Evolutionary conservation across 1,140 invertebrate genomes (phyloP).

Genomic region (Artemia franciscana): DNA sequence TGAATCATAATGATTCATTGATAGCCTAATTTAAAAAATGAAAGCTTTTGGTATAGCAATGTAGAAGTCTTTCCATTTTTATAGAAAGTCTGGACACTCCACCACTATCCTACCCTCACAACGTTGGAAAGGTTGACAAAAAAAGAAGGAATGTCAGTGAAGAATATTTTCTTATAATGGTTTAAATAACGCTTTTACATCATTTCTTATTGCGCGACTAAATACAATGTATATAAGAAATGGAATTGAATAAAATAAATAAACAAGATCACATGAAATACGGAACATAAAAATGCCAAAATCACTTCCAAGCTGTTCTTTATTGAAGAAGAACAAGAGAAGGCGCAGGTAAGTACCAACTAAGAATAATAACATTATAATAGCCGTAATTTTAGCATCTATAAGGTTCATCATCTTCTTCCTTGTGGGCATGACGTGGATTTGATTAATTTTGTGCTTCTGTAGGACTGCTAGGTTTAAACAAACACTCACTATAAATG

Average conservation of each 20-base stretch:
- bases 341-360: not conserved
- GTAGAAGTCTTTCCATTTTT: no score
- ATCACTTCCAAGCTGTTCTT: not conserved
- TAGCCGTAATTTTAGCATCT: not conserved
- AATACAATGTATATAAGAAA: not conserved
- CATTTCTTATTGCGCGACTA: not conserved
- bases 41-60: no score
- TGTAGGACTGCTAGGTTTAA: not conserved
- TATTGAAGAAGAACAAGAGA: not conserved
- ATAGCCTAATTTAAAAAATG: no score
- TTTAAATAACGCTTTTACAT: not conserved
- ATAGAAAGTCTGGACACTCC: no score
- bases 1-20: no score
- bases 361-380: not conserved
- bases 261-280: not conserved
- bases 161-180: no score
- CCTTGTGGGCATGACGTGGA: not conserved
- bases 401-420: not conserved
- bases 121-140: no score
- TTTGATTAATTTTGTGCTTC: not conserved
- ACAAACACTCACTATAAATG: not conserved
- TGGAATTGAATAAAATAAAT: not conserved
- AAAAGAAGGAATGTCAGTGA: no score
- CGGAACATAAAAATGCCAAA: not conserved
- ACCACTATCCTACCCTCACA: no score